Conservation (phyloP, 2,113 vertebrate genomes). For the Gobius niger region DNA sequence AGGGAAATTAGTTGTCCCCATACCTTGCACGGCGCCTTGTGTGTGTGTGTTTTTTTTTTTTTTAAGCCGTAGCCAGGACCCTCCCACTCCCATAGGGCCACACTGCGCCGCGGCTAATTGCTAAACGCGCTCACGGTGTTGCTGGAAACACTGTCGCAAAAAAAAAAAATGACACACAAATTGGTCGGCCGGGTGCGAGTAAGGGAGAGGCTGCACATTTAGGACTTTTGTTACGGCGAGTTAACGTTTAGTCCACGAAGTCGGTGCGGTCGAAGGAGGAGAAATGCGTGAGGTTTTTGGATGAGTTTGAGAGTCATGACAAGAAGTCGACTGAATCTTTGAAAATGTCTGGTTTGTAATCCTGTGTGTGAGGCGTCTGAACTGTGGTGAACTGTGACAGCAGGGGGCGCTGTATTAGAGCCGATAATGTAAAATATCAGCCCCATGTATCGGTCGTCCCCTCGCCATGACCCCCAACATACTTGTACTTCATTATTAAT, state of each 20-base stretch:
- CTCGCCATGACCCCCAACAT: too few species aligned
- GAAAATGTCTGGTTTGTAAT: too few species aligned
- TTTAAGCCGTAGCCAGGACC: conserved; percentile 48
- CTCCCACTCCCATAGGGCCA: conserved; percentile 67
- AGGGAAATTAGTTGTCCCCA: conserved; percentile 69
- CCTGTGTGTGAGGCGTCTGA: too few species aligned
- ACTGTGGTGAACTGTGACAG: too few species aligned
- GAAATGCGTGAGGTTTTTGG: too few species aligned
- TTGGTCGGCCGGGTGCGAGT: conserved; percentile 41
- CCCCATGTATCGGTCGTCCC: too few species aligned
- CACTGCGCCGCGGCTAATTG: conserved; percentile 60
- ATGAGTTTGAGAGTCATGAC: too few species aligned
- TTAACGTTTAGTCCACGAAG: neutral
- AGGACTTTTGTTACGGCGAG: neutral
- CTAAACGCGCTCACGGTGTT: conserved; percentile 66
- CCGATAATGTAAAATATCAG: too few species aligned
- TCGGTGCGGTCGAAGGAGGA: too few species aligned
- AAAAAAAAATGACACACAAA: conserved; percentile 35
- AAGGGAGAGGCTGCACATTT: neutral
- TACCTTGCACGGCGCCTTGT: conserved; percentile 61
- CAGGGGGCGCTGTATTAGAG: too few species aligned
- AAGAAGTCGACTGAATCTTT: too few species aligned
- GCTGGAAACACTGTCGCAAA: conserved; percentile 50
- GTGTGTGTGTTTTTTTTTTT: conserved; percentile 20
- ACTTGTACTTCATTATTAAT: too few species aligned